Conservation (phyloP, 2,113 vertebrate genomes). For the Irena cyanogastra region DNA sequence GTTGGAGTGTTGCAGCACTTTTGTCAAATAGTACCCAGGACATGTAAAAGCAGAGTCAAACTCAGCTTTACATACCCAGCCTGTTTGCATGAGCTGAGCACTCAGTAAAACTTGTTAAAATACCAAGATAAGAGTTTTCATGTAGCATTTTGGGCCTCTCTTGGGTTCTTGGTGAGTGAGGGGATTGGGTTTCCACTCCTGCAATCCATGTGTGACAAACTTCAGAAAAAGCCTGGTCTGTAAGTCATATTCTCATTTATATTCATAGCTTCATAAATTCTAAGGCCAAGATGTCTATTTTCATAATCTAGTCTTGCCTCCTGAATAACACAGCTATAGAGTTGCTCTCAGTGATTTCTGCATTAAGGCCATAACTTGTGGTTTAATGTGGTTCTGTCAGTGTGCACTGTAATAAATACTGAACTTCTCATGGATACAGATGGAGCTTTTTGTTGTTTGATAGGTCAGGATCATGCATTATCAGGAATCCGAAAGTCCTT, state of each 20-base stretch:
- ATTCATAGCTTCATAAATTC: slow-evolving; percentile 52
- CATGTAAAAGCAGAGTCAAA: background rate
- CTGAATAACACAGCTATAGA: slow-evolving; percentile 24
- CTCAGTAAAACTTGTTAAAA: background rate
- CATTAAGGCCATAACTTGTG: slow-evolving; percentile 24
- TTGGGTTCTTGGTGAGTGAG: background rate
- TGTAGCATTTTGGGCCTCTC: background rate
- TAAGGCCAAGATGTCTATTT: slow-evolving; percentile 33
- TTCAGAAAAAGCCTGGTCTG: background rate
- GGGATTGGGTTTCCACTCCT: background rate
- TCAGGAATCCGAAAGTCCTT: slow-evolving; percentile 19
- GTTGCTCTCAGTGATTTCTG: slow-evolving; percentile 40
- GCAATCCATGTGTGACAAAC: background rate
- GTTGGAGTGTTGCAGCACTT: background rate
- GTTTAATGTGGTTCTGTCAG: slow-evolving; percentile 30
- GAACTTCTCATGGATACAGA: background rate
- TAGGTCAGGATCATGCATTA: background rate
- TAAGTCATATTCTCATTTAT: slow-evolving; percentile 43
- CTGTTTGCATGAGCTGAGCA: background rate
- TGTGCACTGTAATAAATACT: background rate
- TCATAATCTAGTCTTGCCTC: slow-evolving; percentile 39
- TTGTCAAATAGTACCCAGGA: background rate
- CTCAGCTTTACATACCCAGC: background rate
- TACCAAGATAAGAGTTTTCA: background rate
- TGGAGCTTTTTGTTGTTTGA: background rate